A percentile compares a stretch with the other conserved stretches of the same genome.
phyloP scores from a whole-genome alignment of 2,113 vertebrate genomes.

The Eidolon helvum region DNA sequence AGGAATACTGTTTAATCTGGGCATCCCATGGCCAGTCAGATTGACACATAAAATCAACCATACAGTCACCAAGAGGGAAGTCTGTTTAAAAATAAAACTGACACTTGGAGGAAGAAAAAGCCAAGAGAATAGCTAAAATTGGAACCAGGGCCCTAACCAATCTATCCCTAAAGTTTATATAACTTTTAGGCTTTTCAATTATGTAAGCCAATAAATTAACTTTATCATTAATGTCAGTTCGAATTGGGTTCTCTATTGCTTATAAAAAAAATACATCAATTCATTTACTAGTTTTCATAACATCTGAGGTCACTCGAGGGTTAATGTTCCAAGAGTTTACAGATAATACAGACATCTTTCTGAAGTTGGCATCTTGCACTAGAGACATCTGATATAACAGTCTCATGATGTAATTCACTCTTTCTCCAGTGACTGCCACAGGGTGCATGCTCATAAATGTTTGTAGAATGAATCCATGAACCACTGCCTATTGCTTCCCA shows the following conservation, averaged over 20 bases:
- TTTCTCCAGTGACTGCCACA: not conserved
- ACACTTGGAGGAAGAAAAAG: not conserved
- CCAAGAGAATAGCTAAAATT: not conserved
- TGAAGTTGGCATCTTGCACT: not conserved
- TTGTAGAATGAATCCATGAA: not conserved
- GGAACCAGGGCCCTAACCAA: not conserved
- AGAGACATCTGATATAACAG: not conserved
- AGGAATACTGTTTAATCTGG: not conserved
- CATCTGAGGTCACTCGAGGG: not conserved
- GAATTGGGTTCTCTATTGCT: not conserved
- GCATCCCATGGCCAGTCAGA: not conserved
- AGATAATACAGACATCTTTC: not conserved
- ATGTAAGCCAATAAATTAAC: not conserved
- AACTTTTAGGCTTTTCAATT: not conserved
- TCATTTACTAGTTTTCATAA: slow-evolving; percentile 6
- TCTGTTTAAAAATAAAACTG: slow-evolving; percentile 14
- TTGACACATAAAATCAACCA: not conserved
- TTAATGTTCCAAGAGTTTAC: not conserved
- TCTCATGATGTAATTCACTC: not conserved
- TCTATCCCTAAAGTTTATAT: not conserved
- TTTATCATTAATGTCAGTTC: not conserved
- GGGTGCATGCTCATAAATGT: not conserved
- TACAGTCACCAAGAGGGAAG: not conserved
- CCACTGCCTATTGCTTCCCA: not conserved
- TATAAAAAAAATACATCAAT: not conserved